Base-by-base conservation (phyloP, 2,113 vertebrate species). In the Pristiophorus japonicus region DNA sequence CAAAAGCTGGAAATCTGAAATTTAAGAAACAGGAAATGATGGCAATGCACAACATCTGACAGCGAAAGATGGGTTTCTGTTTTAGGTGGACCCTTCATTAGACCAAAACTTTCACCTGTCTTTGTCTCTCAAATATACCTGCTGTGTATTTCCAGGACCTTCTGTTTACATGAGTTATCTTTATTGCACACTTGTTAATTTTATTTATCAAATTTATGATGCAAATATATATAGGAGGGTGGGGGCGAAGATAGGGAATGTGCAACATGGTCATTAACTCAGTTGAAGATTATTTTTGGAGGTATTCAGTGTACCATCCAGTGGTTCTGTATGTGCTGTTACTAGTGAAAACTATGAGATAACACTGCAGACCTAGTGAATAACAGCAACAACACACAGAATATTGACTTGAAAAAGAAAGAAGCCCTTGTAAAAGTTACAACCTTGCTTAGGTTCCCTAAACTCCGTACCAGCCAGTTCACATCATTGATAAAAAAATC, bases 341-440 rank as follows among this genome's bases (percentile, higher is more conserved):
- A 87, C 27, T n/a, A n/a, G n/a, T n/a, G n/a, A n/a, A n/a, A n/a
- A n/a, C n/a, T n/a, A n/a, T n/a, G n/a, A n/a, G n/a, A n/a, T n/a
- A n/a, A 63, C 88, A 92, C 34, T 92, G 88, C 88, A 92, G 59
- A n/a, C 62, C 62, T 59, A 92, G 59, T 65, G 88, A 92, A 92
- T 92, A 20, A 63, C 20, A 38, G 88, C 88, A 92, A 63, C 34
- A 1, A 81, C 34, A 42, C n/a, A 42, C 38, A 42, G 38, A 38
- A n/a, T 63, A 38, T 65, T 63, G 51, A 59, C 55, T 62, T 4
- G 12, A 12, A 92, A 34, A 65, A 63, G 34, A 92, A n/a, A 63
- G 59, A 59, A 92, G 88, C 59, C 18, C 6, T 63, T 42, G n/a
- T 63, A 63, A 92, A 63, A 91, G 3, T 91, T 59, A 55, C 12